Evolutionary conservation across 2,113 vertebrate species (phyloP), one percentile per base, ranked within the genome.

Genomic region (Recurvirostra avosetta): DNA sequence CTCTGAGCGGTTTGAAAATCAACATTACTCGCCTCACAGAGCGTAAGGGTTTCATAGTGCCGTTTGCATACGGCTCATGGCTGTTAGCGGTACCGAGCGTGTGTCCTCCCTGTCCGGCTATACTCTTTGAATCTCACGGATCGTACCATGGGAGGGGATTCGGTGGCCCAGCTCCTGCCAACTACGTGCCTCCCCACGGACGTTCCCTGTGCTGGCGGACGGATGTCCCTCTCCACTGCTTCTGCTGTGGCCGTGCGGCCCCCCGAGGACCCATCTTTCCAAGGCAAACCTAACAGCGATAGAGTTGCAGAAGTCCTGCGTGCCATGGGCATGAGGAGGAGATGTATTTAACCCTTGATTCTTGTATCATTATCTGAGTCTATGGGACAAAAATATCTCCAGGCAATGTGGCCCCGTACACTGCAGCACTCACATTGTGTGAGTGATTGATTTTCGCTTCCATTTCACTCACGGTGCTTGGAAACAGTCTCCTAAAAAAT

Each of bases 201-300:
- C 1, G 0, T 10, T 68, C 19, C 34, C 45, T 2, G 3, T 41
- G 32, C 5, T 9, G 7, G 32, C 12, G 2, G 66, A 5, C 0
- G 6, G 17, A 15, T 9, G 15, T 68, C 61, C 59, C 25, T 47
- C 53, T 5, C 26, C 0, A 0, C 38, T 14, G 29, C 68, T 55
- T 4, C 36, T 3, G 49, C 67, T 1, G 1, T 0, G 26, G 40
- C 50, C 3, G 0, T 13, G 49, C 0, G 14, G 17, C 66, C 67
- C 25, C 3, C 23, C 3, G 0, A 4, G 73, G 70, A 25, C 6
- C 47, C 6, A 15, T 0, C 52, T 26, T 30, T 8, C 43, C 74
- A 1, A 9, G 56, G 65, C 72, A 23, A 18, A 12, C 21, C 38
- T 8, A 10, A 5, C 22, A 11, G 68, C 6, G 0, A 11, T 11